phyloP scores from a whole-genome alignment of 1,140 invertebrate species.

The Sycophaga agraensis region DNA sequence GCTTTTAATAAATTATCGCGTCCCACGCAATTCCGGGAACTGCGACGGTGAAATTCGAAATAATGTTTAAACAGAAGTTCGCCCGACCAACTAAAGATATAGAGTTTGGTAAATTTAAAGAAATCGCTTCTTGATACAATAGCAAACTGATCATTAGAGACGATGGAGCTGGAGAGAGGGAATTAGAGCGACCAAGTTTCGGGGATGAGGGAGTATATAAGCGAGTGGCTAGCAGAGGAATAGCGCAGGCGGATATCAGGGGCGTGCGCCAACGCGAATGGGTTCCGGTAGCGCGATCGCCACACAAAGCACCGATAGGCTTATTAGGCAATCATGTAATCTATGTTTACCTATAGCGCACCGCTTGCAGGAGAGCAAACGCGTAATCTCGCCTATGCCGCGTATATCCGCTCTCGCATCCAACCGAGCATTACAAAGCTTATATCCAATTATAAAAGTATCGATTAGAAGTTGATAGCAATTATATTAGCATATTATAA shows the following conservation, averaged over 20 bases:
- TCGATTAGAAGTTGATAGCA: slow-evolving; percentile 26
- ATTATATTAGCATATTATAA: slow-evolving; percentile 29
- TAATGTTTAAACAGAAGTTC: too few relatives aligned
- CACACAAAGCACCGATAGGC: slow-evolving; percentile 36
- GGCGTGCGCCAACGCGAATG: slow-evolving; percentile 15
- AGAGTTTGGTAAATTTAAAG: too few relatives aligned
- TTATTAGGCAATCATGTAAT: slow-evolving; percentile 43
- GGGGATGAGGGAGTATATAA: too few relatives aligned
- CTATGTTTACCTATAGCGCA: slow-evolving; percentile 26
- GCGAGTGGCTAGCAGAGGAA: not conserved
- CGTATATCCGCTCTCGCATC: not conserved
- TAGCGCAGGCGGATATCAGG: not conserved
- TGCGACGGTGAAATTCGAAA: too few relatives aligned
- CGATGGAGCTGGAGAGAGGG: too few relatives aligned
- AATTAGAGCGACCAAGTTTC: too few relatives aligned
- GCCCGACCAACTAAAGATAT: too few relatives aligned
- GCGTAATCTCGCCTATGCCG: slow-evolving; percentile 28
- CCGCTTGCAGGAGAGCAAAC: not conserved
- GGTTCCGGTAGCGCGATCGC: slow-evolving; percentile 8
- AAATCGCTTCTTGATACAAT: too few relatives aligned
- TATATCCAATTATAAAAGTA: slow-evolving; percentile 26
- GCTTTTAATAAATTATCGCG: too few relatives aligned
- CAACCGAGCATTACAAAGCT: slow-evolving; percentile 20
- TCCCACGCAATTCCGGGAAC: too few relatives aligned
- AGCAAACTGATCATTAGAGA: too few relatives aligned